Conservation (phyloP, 2,888 invertebrate genomes). For the Heteromurus nitidus region DNA sequence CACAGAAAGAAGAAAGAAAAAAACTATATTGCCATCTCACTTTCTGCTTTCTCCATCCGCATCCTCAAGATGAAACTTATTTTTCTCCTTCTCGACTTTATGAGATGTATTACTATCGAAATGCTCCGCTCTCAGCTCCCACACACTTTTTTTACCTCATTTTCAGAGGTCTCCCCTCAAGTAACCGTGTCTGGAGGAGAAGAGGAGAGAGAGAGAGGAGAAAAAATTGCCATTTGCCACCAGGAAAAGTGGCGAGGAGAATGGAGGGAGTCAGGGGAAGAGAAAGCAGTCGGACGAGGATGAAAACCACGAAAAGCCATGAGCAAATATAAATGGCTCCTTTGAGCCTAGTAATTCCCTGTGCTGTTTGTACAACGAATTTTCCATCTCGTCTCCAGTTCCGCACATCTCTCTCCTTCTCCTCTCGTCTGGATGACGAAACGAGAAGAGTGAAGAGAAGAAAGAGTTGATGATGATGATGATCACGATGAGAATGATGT, state of each 20-base stretch:
- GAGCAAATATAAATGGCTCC: slow-evolving; percentile 62
- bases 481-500: slow-evolving; percentile 12
- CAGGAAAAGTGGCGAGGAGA: background rate
- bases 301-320: slow-evolving; percentile 57
- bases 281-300: background rate
- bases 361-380: slow-evolving; percentile 52
- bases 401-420: background rate
- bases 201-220: no score
- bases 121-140: no score
- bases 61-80: background rate
- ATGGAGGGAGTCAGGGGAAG: background rate
- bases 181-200: slow-evolving; percentile 45
- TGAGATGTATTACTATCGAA: slow-evolving; percentile 13
- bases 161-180: slow-evolving; percentile 47
- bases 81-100: slow-evolving; percentile 6
- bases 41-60: background rate
- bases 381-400: slow-evolving; percentile 50
- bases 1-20: no score
- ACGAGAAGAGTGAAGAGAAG: slow-evolving; percentile 10
- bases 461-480: slow-evolving; percentile 21
- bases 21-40: background rate
- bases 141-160: slow-evolving; percentile 40
- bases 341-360: slow-evolving; percentile 56
- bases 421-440: slow-evolving; percentile 9
- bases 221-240: slow-evolving; percentile 47